A percentile compares a stretch with the other conserved stretches of the same genome.
phyloP scores from a whole-genome alignment of 2,113 vertebrate species.

The Agapornis roseicollis region DNA sequence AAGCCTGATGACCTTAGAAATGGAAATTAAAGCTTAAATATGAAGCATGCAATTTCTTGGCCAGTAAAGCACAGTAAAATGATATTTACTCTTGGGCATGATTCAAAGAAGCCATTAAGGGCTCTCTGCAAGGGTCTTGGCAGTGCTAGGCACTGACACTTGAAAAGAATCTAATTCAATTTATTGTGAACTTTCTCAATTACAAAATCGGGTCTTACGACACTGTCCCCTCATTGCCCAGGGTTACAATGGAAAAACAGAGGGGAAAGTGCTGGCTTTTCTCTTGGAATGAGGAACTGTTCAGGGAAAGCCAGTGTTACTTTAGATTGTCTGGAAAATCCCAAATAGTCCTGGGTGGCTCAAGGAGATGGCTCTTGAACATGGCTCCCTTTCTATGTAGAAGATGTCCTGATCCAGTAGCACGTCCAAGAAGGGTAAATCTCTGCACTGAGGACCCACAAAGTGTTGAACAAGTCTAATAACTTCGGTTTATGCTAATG shows the following conservation, averaged over 20 bases:
- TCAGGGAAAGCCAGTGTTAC: neutral
- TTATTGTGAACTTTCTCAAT: neutral
- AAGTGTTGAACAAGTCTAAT: neutral
- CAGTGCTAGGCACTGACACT: neutral
- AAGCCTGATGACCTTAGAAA: neutral
- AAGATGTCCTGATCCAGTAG: neutral
- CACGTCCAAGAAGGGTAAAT: neutral
- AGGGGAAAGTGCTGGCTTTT: neutral
- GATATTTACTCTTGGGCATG: conserved; percentile 9
- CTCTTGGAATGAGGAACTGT: neutral
- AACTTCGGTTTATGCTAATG: neutral
- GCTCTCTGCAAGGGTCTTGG: neutral
- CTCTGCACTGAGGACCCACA: neutral
- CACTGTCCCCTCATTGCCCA: neutral
- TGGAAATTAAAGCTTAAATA: conserved; percentile 17
- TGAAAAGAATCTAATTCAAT: neutral
- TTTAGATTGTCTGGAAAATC: neutral
- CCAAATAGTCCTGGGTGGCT: neutral
- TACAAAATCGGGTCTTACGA: neutral
- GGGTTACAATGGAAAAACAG: neutral
- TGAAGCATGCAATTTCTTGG: neutral
- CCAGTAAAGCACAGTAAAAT: neutral
- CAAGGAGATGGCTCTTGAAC: neutral
- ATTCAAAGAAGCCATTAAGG: neutral
- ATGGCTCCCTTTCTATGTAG: neutral